phyloP scores from a whole-genome alignment of 64 coral and sea anemone species.

The Anthopleura sola region DNA sequence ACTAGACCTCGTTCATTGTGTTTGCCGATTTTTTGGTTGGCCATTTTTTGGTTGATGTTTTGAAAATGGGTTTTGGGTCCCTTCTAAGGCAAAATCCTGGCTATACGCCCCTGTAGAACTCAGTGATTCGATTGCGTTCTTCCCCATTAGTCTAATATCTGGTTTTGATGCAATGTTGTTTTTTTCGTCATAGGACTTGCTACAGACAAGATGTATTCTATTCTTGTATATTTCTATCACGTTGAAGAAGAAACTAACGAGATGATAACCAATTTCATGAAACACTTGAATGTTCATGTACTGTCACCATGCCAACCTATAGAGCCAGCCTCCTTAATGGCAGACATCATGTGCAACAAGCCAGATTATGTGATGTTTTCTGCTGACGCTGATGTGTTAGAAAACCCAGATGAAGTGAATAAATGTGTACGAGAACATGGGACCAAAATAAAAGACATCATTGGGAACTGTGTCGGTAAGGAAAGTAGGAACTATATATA shows the following conservation, averaged over 20 bases:
- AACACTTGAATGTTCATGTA: not conserved
- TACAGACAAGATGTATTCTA: not conserved
- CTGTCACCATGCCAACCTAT: not conserved
- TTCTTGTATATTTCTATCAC: not conserved
- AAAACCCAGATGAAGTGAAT: not conserved
- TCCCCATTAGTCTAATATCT: no score
- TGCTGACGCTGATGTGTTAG: not conserved
- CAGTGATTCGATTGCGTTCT: no score
- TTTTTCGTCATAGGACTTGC: not conserved
- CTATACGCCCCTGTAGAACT: no score
- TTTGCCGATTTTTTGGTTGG: no score
- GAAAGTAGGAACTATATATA: not conserved
- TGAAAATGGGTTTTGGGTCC: no score
- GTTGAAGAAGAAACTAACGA: not conserved
- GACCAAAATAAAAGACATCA: not conserved
- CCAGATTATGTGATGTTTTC: constrained; percentile 9
- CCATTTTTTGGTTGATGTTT: no score
- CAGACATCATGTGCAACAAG: not conserved
- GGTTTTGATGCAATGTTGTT: not conserved
- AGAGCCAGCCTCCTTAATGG: not conserved
- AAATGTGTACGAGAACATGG: not conserved
- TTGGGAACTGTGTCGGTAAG: not conserved
- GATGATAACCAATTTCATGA: not conserved
- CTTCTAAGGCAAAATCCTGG: no score
- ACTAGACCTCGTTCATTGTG: no score